phyloP scores from a whole-genome alignment of 92 coral and sea anemone species.

The Chrysogorgia sp. region DNA sequence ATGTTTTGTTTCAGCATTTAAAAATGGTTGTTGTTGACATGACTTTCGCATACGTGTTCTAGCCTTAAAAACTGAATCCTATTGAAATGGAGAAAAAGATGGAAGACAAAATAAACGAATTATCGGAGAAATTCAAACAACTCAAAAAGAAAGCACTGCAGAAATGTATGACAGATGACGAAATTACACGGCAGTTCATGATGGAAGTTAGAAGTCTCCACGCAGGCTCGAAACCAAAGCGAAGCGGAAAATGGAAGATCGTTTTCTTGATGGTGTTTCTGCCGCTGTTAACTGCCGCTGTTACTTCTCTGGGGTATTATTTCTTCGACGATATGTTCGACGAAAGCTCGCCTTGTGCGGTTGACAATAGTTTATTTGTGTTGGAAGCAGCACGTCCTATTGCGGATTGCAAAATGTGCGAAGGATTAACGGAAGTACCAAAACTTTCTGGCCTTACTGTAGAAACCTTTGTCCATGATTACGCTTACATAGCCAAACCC shows the following conservation, averaged over 20 bases:
- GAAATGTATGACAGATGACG: slow-evolving; percentile 17
- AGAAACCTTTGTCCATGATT: slow-evolving; percentile 69
- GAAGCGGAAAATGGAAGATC: slow-evolving; percentile 4
- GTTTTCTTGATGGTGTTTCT: background rate
- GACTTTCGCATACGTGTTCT: too few species aligned
- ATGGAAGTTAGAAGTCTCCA: slow-evolving; percentile 7
- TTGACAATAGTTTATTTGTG: slow-evolving; percentile 36
- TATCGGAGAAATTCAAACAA: slow-evolving; percentile 23
- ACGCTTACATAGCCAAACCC: slow-evolving; percentile 92
- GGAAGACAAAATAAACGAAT: slow-evolving; percentile 17
- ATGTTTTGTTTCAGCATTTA: background rate
- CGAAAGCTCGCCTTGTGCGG: slow-evolving; percentile 19
- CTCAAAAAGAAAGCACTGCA: slow-evolving; percentile 10
- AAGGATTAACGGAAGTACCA: slow-evolving; percentile 80
- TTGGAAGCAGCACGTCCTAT: slow-evolving; percentile 37
- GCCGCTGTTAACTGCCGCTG: slow-evolving; percentile 7
- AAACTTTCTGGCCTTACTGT: slow-evolving; percentile 74
- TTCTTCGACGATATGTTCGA: slow-evolving; percentile 30
- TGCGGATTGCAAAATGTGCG: slow-evolving; percentile 66
- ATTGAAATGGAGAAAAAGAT: background rate
- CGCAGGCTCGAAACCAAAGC: background rate
- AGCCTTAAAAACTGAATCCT: background rate
- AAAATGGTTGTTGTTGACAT: background rate
- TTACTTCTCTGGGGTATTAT: slow-evolving; percentile 5
- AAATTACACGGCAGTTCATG: background rate